phyloP scores from a whole-genome alignment of 2,113 vertebrate genomes.

The Anguilla rostrata region DNA sequence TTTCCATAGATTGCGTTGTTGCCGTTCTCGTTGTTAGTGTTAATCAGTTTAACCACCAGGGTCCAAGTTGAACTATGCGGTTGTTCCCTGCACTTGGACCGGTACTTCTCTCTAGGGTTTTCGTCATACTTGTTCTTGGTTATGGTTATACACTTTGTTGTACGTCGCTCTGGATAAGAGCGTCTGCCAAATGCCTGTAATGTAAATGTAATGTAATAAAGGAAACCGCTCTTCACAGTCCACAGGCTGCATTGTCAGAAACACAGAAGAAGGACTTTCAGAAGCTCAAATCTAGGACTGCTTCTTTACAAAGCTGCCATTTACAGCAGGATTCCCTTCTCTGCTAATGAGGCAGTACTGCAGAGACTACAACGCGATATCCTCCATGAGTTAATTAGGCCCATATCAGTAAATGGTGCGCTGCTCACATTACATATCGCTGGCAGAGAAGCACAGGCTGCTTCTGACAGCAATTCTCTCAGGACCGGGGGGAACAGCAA shows the following conservation, averaged over 20 bases:
- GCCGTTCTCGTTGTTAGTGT: no score
- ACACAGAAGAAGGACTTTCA: not conserved
- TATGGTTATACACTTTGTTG: no score
- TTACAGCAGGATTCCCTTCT: not conserved
- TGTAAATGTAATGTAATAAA: no score
- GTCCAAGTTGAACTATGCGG: no score
- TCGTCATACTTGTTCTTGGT: no score
- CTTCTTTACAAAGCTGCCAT: not conserved
- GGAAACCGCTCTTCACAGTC: not conserved
- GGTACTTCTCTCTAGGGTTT: no score
- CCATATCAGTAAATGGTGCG: not conserved
- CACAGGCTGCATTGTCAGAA: not conserved
- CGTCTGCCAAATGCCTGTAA: no score
- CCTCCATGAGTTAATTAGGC: not conserved
- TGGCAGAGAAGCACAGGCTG: not conserved
- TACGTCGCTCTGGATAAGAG: no score
- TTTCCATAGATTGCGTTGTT: no score
- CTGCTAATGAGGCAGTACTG: not conserved
- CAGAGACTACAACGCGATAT: not conserved
- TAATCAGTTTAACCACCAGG: no score
- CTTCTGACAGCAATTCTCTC: not conserved
- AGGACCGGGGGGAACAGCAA: not conserved
- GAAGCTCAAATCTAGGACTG: not conserved
- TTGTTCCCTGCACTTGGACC: no score
- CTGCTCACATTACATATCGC: not conserved